Percentiles rank a stretch among this genome's conserved stretches.
These are phyloP conservation scores for Trogon surrucura DNA, from an alignment of 2,113 vertebrate genomes.

Conservation along the genomic window DNA sequence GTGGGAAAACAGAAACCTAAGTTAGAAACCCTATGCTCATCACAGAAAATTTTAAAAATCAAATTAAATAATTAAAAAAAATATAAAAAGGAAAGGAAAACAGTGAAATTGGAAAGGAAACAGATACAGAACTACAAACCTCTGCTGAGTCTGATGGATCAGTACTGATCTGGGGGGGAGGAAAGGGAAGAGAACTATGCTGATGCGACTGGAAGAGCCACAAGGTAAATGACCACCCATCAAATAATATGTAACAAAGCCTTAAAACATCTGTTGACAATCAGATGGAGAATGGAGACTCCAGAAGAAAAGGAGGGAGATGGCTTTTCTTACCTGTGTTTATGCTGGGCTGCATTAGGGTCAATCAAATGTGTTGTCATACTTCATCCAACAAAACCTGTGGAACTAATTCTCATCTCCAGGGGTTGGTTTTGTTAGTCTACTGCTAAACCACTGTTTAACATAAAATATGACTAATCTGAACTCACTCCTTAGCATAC, in stretches of 20 bases:
- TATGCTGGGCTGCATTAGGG: not conserved
- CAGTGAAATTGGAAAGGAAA: not conserved
- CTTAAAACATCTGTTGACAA: not conserved
- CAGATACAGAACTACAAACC: not conserved
- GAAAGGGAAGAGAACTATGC: not conserved
- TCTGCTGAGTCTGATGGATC: not conserved
- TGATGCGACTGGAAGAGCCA: not conserved
- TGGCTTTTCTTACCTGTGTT: not conserved
- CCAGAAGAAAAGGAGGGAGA: not conserved
- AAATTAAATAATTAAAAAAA: not conserved
- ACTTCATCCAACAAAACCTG: not conserved
- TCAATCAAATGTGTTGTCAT: not conserved
- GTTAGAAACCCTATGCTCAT: fast-evolving
- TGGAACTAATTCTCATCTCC: not conserved
- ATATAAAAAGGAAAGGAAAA: not conserved
- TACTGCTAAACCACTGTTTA: not conserved
- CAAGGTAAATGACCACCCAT: not conserved
- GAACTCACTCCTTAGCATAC: not conserved
- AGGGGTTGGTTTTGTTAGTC: not conserved
- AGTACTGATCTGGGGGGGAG: not conserved
- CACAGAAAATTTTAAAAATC: not conserved
- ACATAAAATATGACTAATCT: not conserved
- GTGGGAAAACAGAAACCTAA: not conserved
- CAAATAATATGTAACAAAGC: not conserved
- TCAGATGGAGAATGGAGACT: not conserved